Evolutionary conservation across 2,888 invertebrate species (phyloP), one percentile per base, ranked within the genome.

Genomic region (Drosophila nr. perissopoda): DNA sequence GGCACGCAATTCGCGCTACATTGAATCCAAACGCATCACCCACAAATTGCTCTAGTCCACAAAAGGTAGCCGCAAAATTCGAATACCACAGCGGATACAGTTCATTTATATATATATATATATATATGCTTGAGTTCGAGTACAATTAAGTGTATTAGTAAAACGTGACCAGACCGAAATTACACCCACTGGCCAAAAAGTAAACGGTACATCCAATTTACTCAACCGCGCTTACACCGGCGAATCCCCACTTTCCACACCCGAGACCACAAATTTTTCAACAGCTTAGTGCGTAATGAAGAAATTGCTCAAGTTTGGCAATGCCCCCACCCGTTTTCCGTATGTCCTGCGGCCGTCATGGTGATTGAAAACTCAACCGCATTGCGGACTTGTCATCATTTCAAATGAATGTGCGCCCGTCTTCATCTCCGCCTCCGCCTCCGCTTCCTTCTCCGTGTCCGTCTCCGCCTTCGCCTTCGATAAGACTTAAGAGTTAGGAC

Each of bases 1-100:
- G 83, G 86, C 86, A 86, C 86, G 90, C 89, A 90, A 80, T 88
- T 90, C 90, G 88, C 85, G 85, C 83, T 86, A 89, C 85, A 86
- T 86, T 86, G 88, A 87, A 77, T 86, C 73, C 69, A 77, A 88
- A 77, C 75, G 79, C 85, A 79, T 71, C 85, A 60, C 60, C 82
- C 78, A 78, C 83, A 82, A 85, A 78, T 87, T 80, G 76, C 71
- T 89, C 57, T 85, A 85, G 90, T 77, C 66, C 72, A 72, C 69
- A 72, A 79, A 88, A 90, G 90, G 89, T 88, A 86, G 69, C 53
- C 76, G 56, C 60, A 62, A 57, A 29, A 33, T 56, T 65, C 51
- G 56, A 57, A 59, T 51, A 21, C 40, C 61, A 34, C 36, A 45
- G 34, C 45, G 45, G 16, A 60, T 40, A 48, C 49, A 21, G 49